Evolutionary conservation across 2,888 invertebrate genomes (phyloP).

Genomic region (Lasioglossum marginatum): DNA sequence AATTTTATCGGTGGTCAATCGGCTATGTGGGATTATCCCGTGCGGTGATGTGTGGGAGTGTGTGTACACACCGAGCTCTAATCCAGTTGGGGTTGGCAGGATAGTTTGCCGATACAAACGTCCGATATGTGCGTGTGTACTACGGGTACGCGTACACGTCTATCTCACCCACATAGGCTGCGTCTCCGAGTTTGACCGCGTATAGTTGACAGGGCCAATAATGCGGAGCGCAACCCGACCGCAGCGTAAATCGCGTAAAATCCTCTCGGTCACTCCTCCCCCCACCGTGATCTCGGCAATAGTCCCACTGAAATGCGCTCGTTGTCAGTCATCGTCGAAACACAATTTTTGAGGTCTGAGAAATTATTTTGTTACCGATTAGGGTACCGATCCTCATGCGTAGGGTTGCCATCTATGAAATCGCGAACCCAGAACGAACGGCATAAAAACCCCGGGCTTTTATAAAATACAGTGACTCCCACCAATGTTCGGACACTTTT

Average conservation of each 20-base stretch:
- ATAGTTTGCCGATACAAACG: slow-evolving; percentile 72
- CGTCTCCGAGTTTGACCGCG: slow-evolving; percentile 54
- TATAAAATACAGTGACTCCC: no score
- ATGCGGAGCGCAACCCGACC: slow-evolving; percentile 72
- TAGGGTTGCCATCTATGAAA: no score
- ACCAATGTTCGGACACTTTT: no score
- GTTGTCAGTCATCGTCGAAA: neutral
- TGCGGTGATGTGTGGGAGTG: slow-evolving; percentile 59
- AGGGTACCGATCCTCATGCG: no score
- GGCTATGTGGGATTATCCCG: slow-evolving; percentile 74
- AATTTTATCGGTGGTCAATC: slow-evolving; percentile 77
- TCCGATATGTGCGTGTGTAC: neutral
- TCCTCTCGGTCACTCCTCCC: slow-evolving; percentile 60
- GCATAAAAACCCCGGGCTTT: no score
- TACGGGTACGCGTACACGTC: slow-evolving; percentile 32
- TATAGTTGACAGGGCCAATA: slow-evolving; percentile 79
- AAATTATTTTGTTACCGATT: neutral
- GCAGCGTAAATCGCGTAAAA: slow-evolving; percentile 77
- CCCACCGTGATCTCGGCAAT: slow-evolving; percentile 34
- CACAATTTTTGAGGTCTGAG: neutral
- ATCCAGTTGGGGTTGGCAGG: slow-evolving; percentile 76
- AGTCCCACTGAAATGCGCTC: slow-evolving; percentile 33
- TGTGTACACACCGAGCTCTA: slow-evolving; percentile 72
- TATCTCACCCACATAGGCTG: slow-evolving; percentile 51
- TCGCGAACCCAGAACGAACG: no score